Conservation (phyloP, 2,888 invertebrate genomes). For the Standfussiana lucernea region DNA sequence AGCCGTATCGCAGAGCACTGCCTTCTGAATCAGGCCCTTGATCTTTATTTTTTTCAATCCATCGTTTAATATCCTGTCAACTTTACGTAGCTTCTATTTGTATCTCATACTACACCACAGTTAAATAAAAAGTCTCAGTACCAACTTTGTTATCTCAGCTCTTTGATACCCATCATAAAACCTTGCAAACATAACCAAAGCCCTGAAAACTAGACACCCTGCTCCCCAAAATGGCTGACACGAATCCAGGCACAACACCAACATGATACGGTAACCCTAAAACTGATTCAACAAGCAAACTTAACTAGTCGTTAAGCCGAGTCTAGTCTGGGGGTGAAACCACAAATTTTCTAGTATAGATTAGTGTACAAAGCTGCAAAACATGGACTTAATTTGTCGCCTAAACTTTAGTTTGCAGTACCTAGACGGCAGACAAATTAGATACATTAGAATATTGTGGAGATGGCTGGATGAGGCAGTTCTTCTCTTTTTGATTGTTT, state of each 20-base stretch:
- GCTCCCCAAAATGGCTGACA: constrained; percentile 43
- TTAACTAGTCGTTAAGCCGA: constrained; percentile 47
- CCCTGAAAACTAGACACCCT: constrained; percentile 18
- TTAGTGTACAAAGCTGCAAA: constrained; percentile 77
- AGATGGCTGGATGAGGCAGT: constrained; percentile 56
- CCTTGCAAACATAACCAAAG: background rate
- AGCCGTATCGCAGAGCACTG: no score
- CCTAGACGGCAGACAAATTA: constrained; percentile 80
- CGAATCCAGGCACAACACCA: constrained; percentile 17
- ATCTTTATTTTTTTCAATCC: no score
- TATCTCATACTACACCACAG: background rate
- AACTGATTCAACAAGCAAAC: constrained; percentile 39
- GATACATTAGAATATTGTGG: constrained; percentile 62
- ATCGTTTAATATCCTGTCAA: background rate
- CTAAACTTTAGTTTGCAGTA: constrained; percentile 74
- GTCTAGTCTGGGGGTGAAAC: constrained; percentile 60
- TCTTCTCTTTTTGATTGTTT: background rate
- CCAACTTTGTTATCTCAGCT: background rate
- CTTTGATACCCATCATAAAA: constrained; percentile 8
- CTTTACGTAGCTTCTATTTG: background rate
- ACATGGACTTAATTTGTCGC: constrained; percentile 81
- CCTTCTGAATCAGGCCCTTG: no score
- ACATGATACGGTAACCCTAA: constrained; percentile 42
- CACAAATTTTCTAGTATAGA: constrained; percentile 74
- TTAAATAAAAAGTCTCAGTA: background rate